These are phyloP conservation scores for Gymnoscopelus braueri DNA, from an alignment of 2,797 vertebrate genomes.

Conservation along the genomic window DNA sequence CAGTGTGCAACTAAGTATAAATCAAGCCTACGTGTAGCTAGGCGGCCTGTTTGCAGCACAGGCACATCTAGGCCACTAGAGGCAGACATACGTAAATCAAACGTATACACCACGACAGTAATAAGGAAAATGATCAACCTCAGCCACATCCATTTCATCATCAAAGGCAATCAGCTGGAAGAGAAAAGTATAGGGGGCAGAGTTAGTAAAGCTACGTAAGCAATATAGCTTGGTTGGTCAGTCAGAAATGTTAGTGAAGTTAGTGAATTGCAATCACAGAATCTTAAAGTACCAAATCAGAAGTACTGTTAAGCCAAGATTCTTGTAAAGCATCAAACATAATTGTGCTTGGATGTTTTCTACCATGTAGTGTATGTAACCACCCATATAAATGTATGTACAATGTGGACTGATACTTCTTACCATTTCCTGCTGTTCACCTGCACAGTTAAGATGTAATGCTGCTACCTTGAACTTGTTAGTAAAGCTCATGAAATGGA, in stretches of 20 bases:
- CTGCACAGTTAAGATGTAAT: no score
- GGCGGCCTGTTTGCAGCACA: constrained; percentile 44
- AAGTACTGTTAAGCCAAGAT: no score
- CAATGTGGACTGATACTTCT: no score
- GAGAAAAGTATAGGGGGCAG: constrained; percentile 80
- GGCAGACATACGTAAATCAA: constrained; percentile 46
- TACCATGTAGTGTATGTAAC: no score
- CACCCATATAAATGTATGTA: no score
- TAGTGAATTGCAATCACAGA: no score
- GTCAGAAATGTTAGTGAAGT: constrained; percentile 20
- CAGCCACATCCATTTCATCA: constrained; percentile 96
- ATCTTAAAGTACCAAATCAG: no score
- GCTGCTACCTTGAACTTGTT: no score
- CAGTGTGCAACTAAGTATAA: constrained; percentile 36
- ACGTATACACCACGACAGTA: constrained; percentile 53
- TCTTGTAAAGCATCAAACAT: no score
- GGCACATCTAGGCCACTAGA: constrained; percentile 57
- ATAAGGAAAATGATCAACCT: constrained; percentile 87
- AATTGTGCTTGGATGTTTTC: no score
- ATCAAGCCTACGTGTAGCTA: constrained; percentile 25
- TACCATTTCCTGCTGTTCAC: no score
- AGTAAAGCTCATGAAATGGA: no score
- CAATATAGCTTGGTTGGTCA: constrained; percentile 30
- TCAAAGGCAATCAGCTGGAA: constrained; percentile 95
- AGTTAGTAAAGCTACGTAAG: constrained; percentile 82